A percentile compares a stretch with the other conserved stretches of the same genome.
Conservation (phyloP, 2,797 vertebrate genomes). For the Crenichthys baileyi region DNA sequence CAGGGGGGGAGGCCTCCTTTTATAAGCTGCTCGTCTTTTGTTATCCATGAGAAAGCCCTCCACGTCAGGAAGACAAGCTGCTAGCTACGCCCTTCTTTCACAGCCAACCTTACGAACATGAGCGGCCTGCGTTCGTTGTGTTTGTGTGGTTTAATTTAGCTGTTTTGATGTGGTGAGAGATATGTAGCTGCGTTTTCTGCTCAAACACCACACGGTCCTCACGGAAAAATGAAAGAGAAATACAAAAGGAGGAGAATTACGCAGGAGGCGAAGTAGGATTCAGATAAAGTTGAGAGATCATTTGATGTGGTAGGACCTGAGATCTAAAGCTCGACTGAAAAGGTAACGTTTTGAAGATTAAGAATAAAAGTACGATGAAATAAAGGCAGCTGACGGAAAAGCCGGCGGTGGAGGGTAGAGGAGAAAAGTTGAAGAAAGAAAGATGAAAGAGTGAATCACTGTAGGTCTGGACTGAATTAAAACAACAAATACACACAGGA, state of each 20-base stretch:
- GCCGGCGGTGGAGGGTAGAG: constrained; percentile 3
- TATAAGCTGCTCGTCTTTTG: constrained; percentile 66
- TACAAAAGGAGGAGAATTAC: constrained; percentile 34
- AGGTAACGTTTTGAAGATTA: constrained; percentile 37
- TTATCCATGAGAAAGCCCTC: constrained; percentile 66
- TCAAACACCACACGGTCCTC: constrained; percentile 36
- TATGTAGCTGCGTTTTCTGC: constrained; percentile 29
- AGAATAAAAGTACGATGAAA: constrained; percentile 50
- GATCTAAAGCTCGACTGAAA: constrained; percentile 46
- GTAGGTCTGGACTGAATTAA: constrained; percentile 23
- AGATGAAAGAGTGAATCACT: constrained; percentile 25
- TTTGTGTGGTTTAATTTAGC: constrained; percentile 15
- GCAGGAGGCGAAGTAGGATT: constrained; percentile 30
- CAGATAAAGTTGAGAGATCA: constrained; percentile 30
- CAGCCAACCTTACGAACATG: constrained; percentile 35
- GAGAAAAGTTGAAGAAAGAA: constrained; percentile 17
- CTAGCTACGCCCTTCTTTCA: constrained; percentile 36
- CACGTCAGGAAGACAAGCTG: constrained; percentile 27
- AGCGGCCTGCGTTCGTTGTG: constrained; percentile 15
- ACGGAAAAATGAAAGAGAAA: constrained; percentile 34
- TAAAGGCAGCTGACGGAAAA: constrained; percentile 40
- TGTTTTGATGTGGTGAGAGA: constrained; percentile 47
- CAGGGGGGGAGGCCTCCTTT: constrained; percentile 62
- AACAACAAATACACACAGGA: constrained; percentile 28
- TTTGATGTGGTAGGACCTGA: constrained; percentile 58